phyloP scores from a whole-genome alignment of 2,797 vertebrate species.

The Periophthalmus magnuspinnatus region DNA sequence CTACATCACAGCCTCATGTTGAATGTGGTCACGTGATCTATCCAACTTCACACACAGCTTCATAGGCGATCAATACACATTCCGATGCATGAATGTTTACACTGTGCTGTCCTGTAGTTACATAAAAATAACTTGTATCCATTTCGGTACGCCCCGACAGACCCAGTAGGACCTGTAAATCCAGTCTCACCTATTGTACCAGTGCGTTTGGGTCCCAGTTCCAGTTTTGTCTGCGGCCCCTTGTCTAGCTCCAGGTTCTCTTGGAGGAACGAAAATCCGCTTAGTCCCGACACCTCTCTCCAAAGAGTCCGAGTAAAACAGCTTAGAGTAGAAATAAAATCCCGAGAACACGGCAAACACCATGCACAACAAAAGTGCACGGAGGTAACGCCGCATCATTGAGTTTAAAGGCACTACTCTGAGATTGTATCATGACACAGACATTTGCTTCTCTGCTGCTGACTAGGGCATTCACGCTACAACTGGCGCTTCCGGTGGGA shows the following conservation, averaged over 20 bases:
- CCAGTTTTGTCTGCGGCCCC: constrained; percentile 56
- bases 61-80: neutral
- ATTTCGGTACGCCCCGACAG: neutral
- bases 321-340: constrained; percentile 82
- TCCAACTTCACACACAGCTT: neutral
- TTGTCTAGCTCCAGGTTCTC: constrained; percentile 52
- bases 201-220: constrained; percentile 51
- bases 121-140: no score
- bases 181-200: constrained; percentile 60
- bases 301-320: constrained; percentile 69
- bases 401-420: constrained; percentile 34
- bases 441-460: constrained; percentile 17
- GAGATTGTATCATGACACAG: constrained; percentile 59
- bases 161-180: neutral
- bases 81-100: neutral
- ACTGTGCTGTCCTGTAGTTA: no score
- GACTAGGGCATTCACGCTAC: neutral
- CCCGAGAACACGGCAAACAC: constrained; percentile 84
- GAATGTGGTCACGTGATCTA: neutral
- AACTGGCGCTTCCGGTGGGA: constrained; percentile 38
- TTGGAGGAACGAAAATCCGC: constrained; percentile 49
- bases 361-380: constrained; percentile 80
- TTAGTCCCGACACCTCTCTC: constrained; percentile 33
- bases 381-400: constrained; percentile 83
- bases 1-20: neutral